A percentile compares a stretch with the other conserved stretches of the same genome.
phyloP scores from a whole-genome alignment of 2,113 vertebrate species.

The Hyperopisus bebe region DNA sequence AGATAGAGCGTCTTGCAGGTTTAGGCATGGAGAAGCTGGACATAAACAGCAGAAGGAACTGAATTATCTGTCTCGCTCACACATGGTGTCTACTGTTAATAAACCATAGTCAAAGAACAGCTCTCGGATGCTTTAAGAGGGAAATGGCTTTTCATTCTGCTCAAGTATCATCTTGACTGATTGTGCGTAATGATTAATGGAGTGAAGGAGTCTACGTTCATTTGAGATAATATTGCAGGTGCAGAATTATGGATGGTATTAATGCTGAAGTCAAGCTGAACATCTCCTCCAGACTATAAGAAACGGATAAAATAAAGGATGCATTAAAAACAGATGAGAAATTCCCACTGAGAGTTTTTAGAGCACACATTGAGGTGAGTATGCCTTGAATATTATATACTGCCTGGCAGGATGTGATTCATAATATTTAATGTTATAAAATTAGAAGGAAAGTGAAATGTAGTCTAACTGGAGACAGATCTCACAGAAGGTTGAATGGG shows the following conservation, averaged over 20 bases:
- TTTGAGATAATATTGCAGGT: conserved; percentile 15
- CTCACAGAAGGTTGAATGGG: neutral
- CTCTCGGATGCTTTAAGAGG: neutral
- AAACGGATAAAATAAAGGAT: neutral
- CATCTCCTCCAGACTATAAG: neutral
- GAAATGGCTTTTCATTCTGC: neutral
- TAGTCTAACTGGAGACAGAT: neutral
- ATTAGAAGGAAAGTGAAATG: conserved; percentile 1
- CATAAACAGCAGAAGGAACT: neutral
- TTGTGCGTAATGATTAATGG: conserved; percentile 9
- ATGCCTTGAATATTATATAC: conserved; percentile 9
- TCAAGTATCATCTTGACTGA: conserved; percentile 10
- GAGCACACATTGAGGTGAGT: neutral
- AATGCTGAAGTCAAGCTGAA: neutral
- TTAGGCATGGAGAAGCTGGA: neutral
- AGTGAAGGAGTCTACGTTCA: neutral
- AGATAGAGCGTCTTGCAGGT: neutral
- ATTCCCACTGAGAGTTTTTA: conserved; percentile 9
- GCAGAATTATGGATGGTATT: neutral
- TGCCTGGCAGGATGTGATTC: conserved; percentile 4
- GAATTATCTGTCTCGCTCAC: neutral
- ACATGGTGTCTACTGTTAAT: neutral
- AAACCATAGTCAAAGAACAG: neutral
- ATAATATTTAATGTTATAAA: conserved; percentile 6
- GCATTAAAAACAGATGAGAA: conserved; percentile 1